Percentiles rank a stretch among this genome's conserved stretches.
Conservation (phyloP, 2,888 invertebrate genomes). For the Sphaerophoria rueppellii region DNA sequence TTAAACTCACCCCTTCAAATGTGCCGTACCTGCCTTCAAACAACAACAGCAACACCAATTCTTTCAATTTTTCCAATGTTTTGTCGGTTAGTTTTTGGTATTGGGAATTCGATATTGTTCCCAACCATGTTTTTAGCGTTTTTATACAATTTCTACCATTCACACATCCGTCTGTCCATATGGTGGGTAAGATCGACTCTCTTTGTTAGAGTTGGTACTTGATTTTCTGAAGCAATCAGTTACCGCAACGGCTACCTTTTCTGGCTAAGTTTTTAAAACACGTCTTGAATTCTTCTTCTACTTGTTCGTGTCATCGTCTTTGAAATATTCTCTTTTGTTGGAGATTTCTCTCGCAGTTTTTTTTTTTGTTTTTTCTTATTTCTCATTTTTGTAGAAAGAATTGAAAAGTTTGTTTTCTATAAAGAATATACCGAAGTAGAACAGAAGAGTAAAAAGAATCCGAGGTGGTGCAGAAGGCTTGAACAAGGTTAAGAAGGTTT, state of each 20-base stretch:
- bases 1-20: neutral
- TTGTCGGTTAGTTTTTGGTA: slow-evolving; percentile 37
- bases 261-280: slow-evolving; percentile 15
- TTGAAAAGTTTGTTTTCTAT: slow-evolving; percentile 18
- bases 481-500: slow-evolving; percentile 53
- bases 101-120: slow-evolving; percentile 51
- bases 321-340: slow-evolving; percentile 18
- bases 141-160: slow-evolving; percentile 33
- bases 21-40: neutral
- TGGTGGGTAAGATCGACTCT: neutral
- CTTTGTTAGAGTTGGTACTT: slow-evolving; percentile 6
- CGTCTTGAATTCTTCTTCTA: slow-evolving; percentile 24
- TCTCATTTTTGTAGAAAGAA: slow-evolving; percentile 27
- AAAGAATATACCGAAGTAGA: neutral
- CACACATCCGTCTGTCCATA: neutral
- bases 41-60: neutral
- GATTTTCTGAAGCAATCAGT: slow-evolving; percentile 33
- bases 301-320: slow-evolving; percentile 10
- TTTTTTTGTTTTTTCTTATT: slow-evolving; percentile 6
- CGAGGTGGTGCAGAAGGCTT: slow-evolving; percentile 21
- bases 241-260: slow-evolving; percentile 40
- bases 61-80: slow-evolving; percentile 1
- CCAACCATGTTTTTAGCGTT: slow-evolving; percentile 40
- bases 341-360: slow-evolving; percentile 31
- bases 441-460: neutral